Evolutionary conservation across 2,888 invertebrate species (phyloP).

Genomic region (Gymnoscelis rufifasciata): DNA sequence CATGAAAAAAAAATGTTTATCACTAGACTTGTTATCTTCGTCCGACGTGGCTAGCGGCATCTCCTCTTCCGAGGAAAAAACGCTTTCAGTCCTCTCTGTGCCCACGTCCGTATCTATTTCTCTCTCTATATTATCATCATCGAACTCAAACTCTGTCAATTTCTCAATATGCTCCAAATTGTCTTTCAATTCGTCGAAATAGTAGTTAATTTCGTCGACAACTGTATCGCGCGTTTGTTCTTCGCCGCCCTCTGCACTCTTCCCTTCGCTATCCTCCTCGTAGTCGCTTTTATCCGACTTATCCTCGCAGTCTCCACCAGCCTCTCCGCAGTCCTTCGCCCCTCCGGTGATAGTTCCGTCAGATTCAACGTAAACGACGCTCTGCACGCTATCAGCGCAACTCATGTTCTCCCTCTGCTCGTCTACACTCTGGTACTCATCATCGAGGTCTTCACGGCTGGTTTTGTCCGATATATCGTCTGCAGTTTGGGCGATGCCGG

Average conservation of each 20-base stretch:
- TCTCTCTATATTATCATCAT: conserved; percentile 35
- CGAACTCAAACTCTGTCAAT: conserved; percentile 37
- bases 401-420: conserved; percentile 38
- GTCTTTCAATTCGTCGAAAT: conserved; percentile 51
- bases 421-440: conserved; percentile 38
- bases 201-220: conserved; percentile 45
- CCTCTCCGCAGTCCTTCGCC: conserved; percentile 28
- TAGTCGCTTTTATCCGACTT: no score
- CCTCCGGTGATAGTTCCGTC: conserved; percentile 36
- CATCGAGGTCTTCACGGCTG: conserved; percentile 31
- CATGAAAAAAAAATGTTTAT: conserved; percentile 40
- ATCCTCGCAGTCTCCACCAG: not conserved
- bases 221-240: conserved; percentile 23
- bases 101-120: no score
- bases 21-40: conserved; percentile 29
- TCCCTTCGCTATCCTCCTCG: no score
- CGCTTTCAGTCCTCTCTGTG: conserved; percentile 16
- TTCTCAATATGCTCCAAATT: conserved; percentile 50
- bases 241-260: no score
- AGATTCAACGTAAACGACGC: conserved; percentile 39
- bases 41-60: conserved; percentile 15
- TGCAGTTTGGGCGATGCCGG: conserved; percentile 20
- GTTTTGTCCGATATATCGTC: conserved; percentile 30
- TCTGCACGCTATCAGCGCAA: conserved; percentile 38
- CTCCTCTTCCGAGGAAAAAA: conserved; percentile 25